phyloP scores from a whole-genome alignment of 2,797 vertebrate species.

The Zalophus californianus region DNA sequence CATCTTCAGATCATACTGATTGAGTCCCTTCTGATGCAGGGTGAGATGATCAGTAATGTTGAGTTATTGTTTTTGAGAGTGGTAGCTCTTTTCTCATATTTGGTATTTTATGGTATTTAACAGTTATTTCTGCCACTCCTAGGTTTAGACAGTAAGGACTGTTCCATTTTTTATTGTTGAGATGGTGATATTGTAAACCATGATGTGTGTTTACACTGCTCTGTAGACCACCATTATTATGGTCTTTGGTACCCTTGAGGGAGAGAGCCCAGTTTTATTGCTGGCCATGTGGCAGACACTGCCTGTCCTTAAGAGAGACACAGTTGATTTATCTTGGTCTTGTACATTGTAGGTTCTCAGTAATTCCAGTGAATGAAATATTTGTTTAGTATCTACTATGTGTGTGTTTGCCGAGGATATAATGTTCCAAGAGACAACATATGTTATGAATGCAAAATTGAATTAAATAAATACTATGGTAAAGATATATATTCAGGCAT shows the following conservation, averaged over 20 bases:
- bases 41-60: background rate
- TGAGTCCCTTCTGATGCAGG: background rate
- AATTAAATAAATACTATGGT: background rate
- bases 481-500: background rate
- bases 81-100: background rate
- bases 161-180: background rate
- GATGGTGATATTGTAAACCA: background rate
- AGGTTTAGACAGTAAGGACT: background rate
- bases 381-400: background rate
- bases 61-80: background rate
- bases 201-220: background rate
- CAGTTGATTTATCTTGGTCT: background rate
- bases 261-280: background rate
- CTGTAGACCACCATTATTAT: background rate
- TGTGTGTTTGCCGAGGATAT: background rate
- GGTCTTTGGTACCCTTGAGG: background rate
- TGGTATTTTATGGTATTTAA: background rate
- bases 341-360: background rate
- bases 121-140: background rate
- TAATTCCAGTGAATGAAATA: background rate
- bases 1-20: background rate
- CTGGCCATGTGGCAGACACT: background rate
- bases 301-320: background rate
- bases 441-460: background rate
- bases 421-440: background rate